Conservation (phyloP, 2,888 invertebrate genomes). For the Amphimallon solstitiale region DNA sequence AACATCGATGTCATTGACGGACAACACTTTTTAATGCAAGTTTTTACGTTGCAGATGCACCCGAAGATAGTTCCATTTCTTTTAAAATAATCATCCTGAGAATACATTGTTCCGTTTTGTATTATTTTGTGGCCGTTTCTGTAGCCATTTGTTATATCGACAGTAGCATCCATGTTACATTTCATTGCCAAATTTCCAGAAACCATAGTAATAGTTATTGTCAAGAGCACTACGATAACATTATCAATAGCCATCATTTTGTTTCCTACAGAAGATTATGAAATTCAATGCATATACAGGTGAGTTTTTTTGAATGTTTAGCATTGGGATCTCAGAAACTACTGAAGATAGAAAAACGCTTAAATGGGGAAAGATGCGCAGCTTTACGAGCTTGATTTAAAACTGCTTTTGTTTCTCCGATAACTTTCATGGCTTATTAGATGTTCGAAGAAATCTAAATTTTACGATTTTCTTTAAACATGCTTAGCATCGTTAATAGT, state of each 20-base stretch:
- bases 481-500: too few species aligned
- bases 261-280: too few species aligned
- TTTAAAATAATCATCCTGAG: constrained; percentile 13
- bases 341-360: too few species aligned
- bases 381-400: too few species aligned
- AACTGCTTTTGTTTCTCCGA: too few species aligned
- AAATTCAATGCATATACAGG: too few species aligned
- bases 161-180: constrained; percentile 9
- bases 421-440: too few species aligned
- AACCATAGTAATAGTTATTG: background rate
- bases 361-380: too few species aligned
- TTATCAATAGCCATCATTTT: background rate
- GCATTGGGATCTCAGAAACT: too few species aligned
- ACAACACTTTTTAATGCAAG: constrained; percentile 26
- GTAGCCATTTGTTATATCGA: constrained; percentile 17
- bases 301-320: too few species aligned
- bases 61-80: background rate
- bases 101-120: background rate
- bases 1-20: background rate
- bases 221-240: background rate
- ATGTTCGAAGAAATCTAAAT: too few species aligned
- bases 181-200: background rate
- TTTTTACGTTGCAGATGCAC: constrained; percentile 16
- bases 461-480: too few species aligned
- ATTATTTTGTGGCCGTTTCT: constrained; percentile 6